Evolutionary conservation across 2,113 vertebrate genomes (phyloP).

Genomic region (Carassius gibelio): DNA sequence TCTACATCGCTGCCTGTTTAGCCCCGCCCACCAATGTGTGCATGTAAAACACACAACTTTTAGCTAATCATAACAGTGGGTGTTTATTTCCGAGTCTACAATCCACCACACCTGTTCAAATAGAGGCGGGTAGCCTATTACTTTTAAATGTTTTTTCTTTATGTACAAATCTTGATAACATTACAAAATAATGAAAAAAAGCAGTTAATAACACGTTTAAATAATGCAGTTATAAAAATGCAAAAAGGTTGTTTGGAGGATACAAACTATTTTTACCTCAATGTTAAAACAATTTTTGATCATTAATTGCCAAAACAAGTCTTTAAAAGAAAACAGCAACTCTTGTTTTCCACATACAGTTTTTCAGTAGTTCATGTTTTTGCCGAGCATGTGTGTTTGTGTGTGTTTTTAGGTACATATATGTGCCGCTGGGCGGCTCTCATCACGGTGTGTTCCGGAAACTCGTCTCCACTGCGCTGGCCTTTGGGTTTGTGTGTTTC

Average conservation of each 20-base stretch:
- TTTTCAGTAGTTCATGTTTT: background rate
- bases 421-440: slow-evolving; percentile 91
- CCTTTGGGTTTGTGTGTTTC: slow-evolving; percentile 90
- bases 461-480: slow-evolving; percentile 83
- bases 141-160: too few relatives aligned
- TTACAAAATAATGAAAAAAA: too few relatives aligned
- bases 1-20: too few relatives aligned
- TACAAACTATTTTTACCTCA: background rate
- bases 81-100: too few relatives aligned
- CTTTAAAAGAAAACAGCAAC: background rate
- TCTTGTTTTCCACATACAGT: background rate
- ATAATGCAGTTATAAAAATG: background rate
- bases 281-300: background rate
- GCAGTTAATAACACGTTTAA: too few relatives aligned
- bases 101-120: too few relatives aligned
- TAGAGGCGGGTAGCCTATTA: too few relatives aligned
- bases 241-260: background rate
- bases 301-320: background rate
- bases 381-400: background rate
- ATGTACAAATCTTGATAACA: too few relatives aligned
- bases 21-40: too few relatives aligned
- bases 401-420: slow-evolving; percentile 85
- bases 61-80: too few relatives aligned
- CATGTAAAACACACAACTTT: too few relatives aligned
- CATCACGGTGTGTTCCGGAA: slow-evolving; percentile 76